Percentiles rank a stretch among this genome's conserved stretches.
Conservation (phyloP, 2,888 invertebrate species). For the Agriopis leucophaearia region DNA sequence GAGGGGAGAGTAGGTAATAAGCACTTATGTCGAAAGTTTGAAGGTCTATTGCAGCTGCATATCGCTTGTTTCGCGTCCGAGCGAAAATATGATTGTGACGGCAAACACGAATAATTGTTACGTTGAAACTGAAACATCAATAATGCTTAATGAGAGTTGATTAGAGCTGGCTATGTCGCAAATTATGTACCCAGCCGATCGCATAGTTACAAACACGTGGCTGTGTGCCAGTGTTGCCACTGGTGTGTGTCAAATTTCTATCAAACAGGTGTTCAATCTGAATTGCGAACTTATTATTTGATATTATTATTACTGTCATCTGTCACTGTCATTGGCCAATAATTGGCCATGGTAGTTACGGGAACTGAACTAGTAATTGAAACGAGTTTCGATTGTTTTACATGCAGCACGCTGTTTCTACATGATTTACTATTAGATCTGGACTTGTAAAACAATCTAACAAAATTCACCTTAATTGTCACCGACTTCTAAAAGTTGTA, state of each 20-base stretch:
- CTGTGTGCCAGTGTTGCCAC: slow-evolving; percentile 23
- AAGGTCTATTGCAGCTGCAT: slow-evolving; percentile 7
- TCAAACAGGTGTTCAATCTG: neutral
- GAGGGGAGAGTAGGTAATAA: too few species aligned
- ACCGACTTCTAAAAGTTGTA: too few species aligned
- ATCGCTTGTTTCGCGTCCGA: slow-evolving; percentile 34
- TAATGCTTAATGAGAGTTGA: slow-evolving; percentile 76
- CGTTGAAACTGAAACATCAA: slow-evolving; percentile 68
- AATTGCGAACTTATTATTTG: neutral
- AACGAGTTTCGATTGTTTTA: too few species aligned
- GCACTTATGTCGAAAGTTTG: neutral
- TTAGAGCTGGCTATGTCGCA: slow-evolving; percentile 65
- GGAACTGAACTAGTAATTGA: too few species aligned
- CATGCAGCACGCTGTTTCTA: too few species aligned
- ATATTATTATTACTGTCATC: too few species aligned
- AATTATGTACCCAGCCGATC: slow-evolving; percentile 53
- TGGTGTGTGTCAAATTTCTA: neutral
- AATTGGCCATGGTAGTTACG: too few species aligned
- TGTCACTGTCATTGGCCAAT: neutral
- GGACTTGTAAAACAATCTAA: too few species aligned
- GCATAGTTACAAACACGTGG: slow-evolving; percentile 56
- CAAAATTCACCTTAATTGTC: too few species aligned
- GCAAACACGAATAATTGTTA: slow-evolving; percentile 70
- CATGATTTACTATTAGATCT: too few species aligned
- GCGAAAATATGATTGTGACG: slow-evolving; percentile 56